Evolutionary conservation across 2,888 invertebrate genomes (phyloP), one percentile per base, ranked within the genome.

Genomic region (Eristalis arbustorum): DNA sequence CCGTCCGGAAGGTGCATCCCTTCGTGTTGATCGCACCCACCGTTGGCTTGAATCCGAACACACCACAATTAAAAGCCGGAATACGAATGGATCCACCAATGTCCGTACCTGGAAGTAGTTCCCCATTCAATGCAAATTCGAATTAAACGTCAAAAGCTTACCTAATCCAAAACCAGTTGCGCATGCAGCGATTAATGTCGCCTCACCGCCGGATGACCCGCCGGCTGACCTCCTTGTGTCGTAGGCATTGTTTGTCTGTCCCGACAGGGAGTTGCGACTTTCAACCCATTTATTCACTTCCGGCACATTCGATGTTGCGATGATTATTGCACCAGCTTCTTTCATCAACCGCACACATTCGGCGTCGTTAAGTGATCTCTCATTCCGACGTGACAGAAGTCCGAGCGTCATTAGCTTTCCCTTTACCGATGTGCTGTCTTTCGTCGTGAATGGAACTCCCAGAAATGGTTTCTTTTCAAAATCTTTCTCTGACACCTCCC

Each of bases 51-150:
- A 97, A 96, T 0, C 97, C 98, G 92, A 96, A 98, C 59, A 98
- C 93, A 25, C 98, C 98, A 93, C 97, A 97, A 93, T 96, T 97
- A 91, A 96, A 97, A 0, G 96, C 95, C 1, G 98, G 98, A 93
- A 98, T 96, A 40, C 99, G 95, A 64, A 98, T 97, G 4, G 98
- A 98, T 0, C 99, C 99, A n/a, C 98, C 99, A 89, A 99, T 98
- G 92, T 99, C 99, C 0, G 96, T 96, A 34, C 96, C 95, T 95
- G 88, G 1, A 18, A 18, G 49, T 6, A 18, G 8, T 49, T 49
- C 31, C 31, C 31, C 1, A 1, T 31, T 31, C 23, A 61, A 42
- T 2, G 25, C 4, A 14, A 14, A 23, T 31, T 8, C n/a, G 10
- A 59, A 37, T 49, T 10, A 71, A 59, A 10, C 1, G 25, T 37